Base-by-base conservation (phyloP, 2,888 invertebrate genomes). In the Temnothorax ravouxi region DNA sequence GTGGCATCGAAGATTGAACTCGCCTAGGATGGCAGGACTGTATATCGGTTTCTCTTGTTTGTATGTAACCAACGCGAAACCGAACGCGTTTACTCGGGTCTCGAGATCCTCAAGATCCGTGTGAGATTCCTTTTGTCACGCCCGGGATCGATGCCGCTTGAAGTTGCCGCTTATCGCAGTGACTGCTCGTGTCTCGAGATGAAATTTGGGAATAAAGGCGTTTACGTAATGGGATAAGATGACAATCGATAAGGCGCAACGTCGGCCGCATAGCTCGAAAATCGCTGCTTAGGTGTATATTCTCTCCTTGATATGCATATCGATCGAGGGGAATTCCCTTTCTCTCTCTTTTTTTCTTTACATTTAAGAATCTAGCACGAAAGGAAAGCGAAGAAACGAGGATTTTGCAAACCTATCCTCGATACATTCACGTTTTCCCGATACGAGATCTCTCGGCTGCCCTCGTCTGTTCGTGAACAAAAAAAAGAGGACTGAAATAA, bases 151-250 rank as follows among this genome's bases (percentile, higher is more conserved):
- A 77, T 69, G 18, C 38, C 34, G 67, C 52, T 54, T 54, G 41
- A 41, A 41, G 54, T 52, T 38, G 38, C 41, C 38, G 76, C 69
- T 67, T 52, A 3, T 18, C 47, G 18, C 5, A 38, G 75, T 44
- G 56, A 69, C 72, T 13, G 25, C 72, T n/a, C 21, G 44, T 44
- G n/a, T 3, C 56, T 6, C 56, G 59, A 59, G 72, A 79, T 71
- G 72, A 71, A 59, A 25, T 72, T 72, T 47, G 4, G 56, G 47
- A 21, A 15, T 50, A 38, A n/a, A 80, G 79, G 59, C 79, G 79
- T 71, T 79, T 80, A 80, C 38, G 47, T 80, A 80, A 80, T 47
- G 5, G 72, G 6, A 59, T 50, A 80, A 59, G n/a, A 38, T 79
- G 56, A 59, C 34, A 71, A 67, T 77, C 34, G 59, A 80, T 72